Percentiles rank a stretch among this genome's conserved stretches.
phyloP scores from a whole-genome alignment of 2,113 vertebrate genomes.

The Eonycteris spelaea region DNA sequence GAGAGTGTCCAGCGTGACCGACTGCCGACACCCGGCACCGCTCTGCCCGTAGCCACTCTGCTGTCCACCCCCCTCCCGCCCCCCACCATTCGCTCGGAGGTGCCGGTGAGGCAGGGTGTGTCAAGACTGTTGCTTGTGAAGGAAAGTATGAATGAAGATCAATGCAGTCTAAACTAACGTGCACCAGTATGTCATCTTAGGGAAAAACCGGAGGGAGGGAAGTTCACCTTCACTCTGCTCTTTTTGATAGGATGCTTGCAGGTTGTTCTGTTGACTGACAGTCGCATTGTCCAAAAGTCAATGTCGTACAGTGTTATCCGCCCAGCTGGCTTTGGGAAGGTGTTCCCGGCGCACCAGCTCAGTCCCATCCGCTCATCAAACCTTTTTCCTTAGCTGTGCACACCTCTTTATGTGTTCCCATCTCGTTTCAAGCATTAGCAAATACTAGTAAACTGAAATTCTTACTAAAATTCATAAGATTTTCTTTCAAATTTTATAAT shows the following conservation, averaged over 20 bases:
- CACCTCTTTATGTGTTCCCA: accelerated
- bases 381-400: background rate
- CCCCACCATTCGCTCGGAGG: background rate
- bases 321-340: background rate
- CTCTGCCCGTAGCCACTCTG: background rate
- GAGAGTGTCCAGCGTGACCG: constrained; percentile 65
- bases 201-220: background rate
- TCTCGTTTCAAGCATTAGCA: background rate
- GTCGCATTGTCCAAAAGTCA: background rate
- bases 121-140: background rate
- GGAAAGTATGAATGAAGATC: background rate
- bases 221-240: background rate
- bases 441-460: background rate
- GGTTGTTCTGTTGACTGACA: background rate
- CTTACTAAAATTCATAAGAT: background rate
- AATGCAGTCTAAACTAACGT: accelerated
- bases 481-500: background rate
- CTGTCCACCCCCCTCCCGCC: background rate
- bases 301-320: no score
- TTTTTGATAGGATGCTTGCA: accelerated
- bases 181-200: accelerated
- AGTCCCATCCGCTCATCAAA: background rate
- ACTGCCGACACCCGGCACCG: constrained; percentile 48
- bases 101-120: background rate
- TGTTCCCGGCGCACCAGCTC: background rate